Evolutionary conservation across 2,113 vertebrate species (phyloP).

Genomic region (Megatriorchis doriae): DNA sequence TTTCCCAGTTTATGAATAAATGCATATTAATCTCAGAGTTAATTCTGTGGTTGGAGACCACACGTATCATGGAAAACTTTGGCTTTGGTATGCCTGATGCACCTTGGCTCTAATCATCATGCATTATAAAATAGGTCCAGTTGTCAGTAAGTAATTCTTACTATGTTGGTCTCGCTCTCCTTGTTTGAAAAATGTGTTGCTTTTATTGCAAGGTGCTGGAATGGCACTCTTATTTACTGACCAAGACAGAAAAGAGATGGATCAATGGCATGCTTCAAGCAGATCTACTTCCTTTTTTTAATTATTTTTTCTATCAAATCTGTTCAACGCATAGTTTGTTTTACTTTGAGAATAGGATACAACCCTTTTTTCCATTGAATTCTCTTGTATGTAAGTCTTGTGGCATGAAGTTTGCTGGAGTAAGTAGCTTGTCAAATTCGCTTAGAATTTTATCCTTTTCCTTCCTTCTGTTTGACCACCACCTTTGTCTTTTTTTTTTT

Average conservation of each 20-base stretch:
- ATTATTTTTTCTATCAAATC: not conserved
- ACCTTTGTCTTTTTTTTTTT: not conserved
- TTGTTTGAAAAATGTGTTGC: not conserved
- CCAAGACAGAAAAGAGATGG: not conserved
- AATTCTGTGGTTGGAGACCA: not conserved
- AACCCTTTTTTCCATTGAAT: not conserved
- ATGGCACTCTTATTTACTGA: not conserved
- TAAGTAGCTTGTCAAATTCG: not conserved
- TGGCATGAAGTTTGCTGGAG: not conserved
- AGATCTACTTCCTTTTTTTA: not conserved
- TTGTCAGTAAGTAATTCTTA: not conserved
- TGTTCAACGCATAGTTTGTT: not conserved
- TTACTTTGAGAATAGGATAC: not conserved
- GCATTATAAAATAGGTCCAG: not conserved
- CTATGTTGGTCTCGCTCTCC: rapidly evolving
- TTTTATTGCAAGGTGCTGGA: not conserved
- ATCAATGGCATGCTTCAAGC: not conserved
- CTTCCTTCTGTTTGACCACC: not conserved
- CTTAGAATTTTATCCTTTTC: not conserved
- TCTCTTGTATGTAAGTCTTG: not conserved
- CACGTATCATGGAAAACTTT: not conserved
- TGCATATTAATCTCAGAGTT: not conserved
- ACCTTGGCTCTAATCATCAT: not conserved
- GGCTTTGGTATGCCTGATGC: not conserved
- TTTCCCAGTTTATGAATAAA: not conserved